Percentiles rank a stretch among this genome's conserved stretches.
Conservation (phyloP, 1,140 invertebrate species). For the Drosophila chauvacae region DNA sequence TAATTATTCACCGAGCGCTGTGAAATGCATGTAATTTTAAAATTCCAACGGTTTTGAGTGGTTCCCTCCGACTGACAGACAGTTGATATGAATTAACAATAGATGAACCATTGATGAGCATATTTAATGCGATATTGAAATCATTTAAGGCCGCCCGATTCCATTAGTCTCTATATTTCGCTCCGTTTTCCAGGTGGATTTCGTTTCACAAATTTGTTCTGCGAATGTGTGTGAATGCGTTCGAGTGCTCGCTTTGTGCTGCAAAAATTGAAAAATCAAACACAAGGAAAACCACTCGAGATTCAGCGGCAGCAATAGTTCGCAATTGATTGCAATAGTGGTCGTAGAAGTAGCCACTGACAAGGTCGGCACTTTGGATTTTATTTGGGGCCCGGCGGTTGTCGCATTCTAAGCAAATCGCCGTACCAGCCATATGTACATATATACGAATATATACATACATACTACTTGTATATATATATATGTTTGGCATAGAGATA, state of each 20-base stretch:
- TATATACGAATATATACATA: neutral
- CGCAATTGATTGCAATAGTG: constrained; percentile 11
- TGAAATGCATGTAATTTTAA: constrained; percentile 23
- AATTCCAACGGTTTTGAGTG: constrained; percentile 8
- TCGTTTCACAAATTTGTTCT: constrained; percentile 12
- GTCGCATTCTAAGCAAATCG: constrained; percentile 69
- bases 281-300: constrained; percentile 80
- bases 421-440: constrained; percentile 3
- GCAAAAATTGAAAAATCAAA: constrained; percentile 79
- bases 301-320: constrained; percentile 46
- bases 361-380: constrained; percentile 72
- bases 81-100: constrained; percentile 26
- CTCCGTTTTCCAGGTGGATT: constrained; percentile 8
- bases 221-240: constrained; percentile 10
- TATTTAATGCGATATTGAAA: constrained; percentile 1
- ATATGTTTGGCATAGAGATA: constrained; percentile 13
- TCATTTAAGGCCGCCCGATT: constrained; percentile 1
- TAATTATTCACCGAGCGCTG: constrained; percentile 31
- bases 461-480: neutral
- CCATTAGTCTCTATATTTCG: neutral
- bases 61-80: neutral
- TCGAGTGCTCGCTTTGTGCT: constrained; percentile 53
- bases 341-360: constrained; percentile 50
- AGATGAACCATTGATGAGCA: constrained; percentile 25
- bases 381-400: constrained; percentile 77